These are phyloP conservation scores for Lithophane semibrunnea DNA, from an alignment of 2,888 invertebrate species.

Conservation along the genomic window DNA sequence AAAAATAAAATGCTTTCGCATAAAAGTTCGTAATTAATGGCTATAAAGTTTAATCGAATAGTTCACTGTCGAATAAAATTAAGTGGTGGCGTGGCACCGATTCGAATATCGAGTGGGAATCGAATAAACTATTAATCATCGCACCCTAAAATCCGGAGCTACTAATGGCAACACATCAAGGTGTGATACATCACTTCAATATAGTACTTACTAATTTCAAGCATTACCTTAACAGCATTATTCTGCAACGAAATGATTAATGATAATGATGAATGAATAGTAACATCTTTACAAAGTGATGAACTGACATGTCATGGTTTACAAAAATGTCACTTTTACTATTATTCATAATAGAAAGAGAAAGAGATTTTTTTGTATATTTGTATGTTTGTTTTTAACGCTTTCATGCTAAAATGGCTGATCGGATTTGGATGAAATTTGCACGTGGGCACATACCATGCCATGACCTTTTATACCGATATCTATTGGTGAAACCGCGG, in stretches of 20 bases:
- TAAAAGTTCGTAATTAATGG: constrained; percentile 43
- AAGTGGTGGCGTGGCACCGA: constrained; percentile 55
- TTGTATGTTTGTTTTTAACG: no score
- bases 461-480: no score
- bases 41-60: constrained; percentile 53
- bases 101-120: constrained; percentile 62
- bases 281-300: no score
- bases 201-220: neutral
- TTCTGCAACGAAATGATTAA: constrained; percentile 66
- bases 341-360: no score
- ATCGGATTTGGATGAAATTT: no score
- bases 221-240: constrained; percentile 61
- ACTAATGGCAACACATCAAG: constrained; percentile 67
- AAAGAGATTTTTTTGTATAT: no score
- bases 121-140: constrained; percentile 71
- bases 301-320: no score
- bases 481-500: no score
- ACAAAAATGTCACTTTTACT: neutral
- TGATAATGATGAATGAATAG: constrained; percentile 10
- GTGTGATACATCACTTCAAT: constrained; percentile 66
- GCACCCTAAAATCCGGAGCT: constrained; percentile 58
- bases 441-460: no score
- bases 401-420: no score
- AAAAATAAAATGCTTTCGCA: constrained; percentile 30
- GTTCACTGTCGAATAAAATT: constrained; percentile 55